A percentile compares a stretch with the other conserved stretches of the same genome.
These are phyloP conservation scores for Mesitornis unicolor DNA, from an alignment of 2,113 vertebrate genomes.

Conservation along the genomic window DNA sequence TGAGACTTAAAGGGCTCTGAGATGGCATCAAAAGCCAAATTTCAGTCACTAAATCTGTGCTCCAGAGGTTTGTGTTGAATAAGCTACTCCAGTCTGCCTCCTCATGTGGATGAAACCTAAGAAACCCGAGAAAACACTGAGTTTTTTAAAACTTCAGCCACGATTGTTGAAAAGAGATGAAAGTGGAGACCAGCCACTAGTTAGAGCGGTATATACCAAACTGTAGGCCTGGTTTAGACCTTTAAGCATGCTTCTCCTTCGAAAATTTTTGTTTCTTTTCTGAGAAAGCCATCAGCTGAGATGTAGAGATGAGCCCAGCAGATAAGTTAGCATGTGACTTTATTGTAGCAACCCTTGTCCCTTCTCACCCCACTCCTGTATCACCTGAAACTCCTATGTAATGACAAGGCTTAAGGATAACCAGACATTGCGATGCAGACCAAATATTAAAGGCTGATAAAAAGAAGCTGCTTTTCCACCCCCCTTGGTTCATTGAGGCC, in stretches of 20 bases:
- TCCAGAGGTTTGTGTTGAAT: not conserved
- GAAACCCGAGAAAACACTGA: not conserved
- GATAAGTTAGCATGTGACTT: not conserved
- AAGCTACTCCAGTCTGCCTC: not conserved
- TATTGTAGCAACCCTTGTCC: not conserved
- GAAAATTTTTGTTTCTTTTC: not conserved
- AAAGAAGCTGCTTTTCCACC: not conserved
- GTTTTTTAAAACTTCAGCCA: not conserved
- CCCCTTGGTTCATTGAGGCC: not conserved
- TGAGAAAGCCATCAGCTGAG: not conserved
- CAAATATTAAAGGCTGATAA: not conserved
- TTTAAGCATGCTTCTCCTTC: accelerated
- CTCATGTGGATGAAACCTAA: not conserved
- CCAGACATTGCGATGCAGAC: not conserved
- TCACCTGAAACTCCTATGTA: not conserved
- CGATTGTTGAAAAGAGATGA: not conserved
- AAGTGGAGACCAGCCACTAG: not conserved
- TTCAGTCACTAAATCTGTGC: not conserved
- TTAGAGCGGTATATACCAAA: not conserved
- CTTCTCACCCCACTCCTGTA: not conserved
- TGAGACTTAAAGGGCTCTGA: not conserved
- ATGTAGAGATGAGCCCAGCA: not conserved
- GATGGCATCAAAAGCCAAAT: not conserved
- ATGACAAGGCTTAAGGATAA: not conserved
- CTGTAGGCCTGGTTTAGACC: not conserved